Conservation (phyloP, 2,888 invertebrate genomes). For the Tinea trinotella region DNA sequence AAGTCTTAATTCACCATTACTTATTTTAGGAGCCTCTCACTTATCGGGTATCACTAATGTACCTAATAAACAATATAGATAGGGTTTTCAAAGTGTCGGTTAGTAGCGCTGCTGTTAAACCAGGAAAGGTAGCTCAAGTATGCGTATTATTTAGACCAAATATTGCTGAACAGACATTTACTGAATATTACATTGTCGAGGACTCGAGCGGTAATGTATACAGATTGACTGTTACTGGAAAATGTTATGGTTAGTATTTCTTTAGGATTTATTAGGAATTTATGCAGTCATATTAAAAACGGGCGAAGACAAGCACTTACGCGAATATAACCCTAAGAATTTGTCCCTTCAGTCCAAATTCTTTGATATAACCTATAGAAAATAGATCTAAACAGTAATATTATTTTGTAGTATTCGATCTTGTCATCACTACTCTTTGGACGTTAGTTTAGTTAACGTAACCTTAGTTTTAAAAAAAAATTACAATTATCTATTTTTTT, state of each 20-base stretch:
- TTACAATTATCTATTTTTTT: too few species aligned
- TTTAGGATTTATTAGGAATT: neutral
- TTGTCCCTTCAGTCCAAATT: too few species aligned
- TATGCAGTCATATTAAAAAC: too few species aligned
- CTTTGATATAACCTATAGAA: too few species aligned
- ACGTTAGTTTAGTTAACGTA: too few species aligned
- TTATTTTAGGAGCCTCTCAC: slow-evolving; percentile 19
- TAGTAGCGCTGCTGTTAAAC: slow-evolving; percentile 37
- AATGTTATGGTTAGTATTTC: slow-evolving; percentile 43
- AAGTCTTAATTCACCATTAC: neutral
- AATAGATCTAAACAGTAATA: too few species aligned
- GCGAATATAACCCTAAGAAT: too few species aligned
- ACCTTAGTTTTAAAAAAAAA: too few species aligned
- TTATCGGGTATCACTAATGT: slow-evolving; percentile 47
- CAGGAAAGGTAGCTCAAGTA: slow-evolving; percentile 38
- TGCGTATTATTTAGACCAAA: slow-evolving; percentile 45
- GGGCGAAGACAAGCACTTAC: too few species aligned
- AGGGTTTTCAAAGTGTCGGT: slow-evolving; percentile 45
- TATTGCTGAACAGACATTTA: slow-evolving; percentile 47
- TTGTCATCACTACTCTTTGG: too few species aligned
- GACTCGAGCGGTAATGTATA: slow-evolving; percentile 45
- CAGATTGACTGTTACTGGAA: slow-evolving; percentile 49
- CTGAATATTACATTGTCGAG: slow-evolving; percentile 55
- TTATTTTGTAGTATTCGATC: too few species aligned
- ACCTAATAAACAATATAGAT: slow-evolving; percentile 51